Base-by-base conservation (phyloP, 1,140 invertebrate species). In the Diachasma alloeum region DNA sequence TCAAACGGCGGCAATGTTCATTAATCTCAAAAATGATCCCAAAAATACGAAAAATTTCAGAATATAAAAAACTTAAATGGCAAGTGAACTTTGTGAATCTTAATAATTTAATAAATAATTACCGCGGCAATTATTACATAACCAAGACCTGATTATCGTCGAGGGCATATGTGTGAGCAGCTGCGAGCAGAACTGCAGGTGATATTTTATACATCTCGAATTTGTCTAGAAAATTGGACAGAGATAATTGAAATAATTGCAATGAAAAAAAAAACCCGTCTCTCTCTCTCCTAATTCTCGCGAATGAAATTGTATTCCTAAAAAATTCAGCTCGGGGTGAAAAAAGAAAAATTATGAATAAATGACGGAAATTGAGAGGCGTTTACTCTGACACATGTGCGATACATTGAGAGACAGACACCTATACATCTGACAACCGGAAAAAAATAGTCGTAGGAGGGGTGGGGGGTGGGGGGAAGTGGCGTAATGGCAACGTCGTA, bases 401-500 rank as follows among this genome's bases (percentile, higher is more conserved):
- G 6, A 56, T 59, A 17, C 36, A 11, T 68, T 15, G 13, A 37
- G 36, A 17, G n/a, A 19, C 13, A 36, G 66, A 37, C 22, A 69
- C 66, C 15, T 19, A 59, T 17, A 39, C 13, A 44, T 31, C 36
- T 8, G 26, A 39, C 4, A 67, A 53, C 39, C 26, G 24, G 75
- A 72, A 71, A 75, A 66, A 24, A 75, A 74, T 59, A 78, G 84
- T 85, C 83, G 87, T 66, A 83, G 85, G 86, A 84, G 87, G 59
- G 74, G 77, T 73, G 76, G 67, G 78, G 86, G 85, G 84, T 83
- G 85, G 84, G 87, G 66, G 78, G 78, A 85, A 83, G 85, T 86
- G 85, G 87, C 82, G 83, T 86, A 88, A 87, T 86, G 81, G 83
- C 82, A 85, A 80, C 70, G 70, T 81, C 79, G 79, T 75, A 78